Evolutionary conservation across 2,888 invertebrate genomes (phyloP).

Genomic region (Drosophila antonietae): DNA sequence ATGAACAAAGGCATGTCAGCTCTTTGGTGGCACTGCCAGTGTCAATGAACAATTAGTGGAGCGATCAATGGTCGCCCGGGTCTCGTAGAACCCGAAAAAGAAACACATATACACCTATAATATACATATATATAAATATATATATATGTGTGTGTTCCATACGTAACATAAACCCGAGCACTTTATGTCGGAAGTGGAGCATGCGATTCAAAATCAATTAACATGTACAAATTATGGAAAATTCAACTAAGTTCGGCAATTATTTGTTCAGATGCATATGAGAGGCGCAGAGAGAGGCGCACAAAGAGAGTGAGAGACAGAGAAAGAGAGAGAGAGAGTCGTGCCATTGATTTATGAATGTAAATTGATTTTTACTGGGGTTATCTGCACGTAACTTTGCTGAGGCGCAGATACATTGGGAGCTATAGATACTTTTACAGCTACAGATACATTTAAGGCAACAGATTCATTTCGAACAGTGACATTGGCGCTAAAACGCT

Average conservation of each 20-base stretch:
- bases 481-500: conserved; percentile 65
- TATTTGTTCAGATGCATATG: conserved; percentile 45
- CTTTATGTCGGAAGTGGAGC: conserved; percentile 69
- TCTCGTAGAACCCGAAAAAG: conserved; percentile 21
- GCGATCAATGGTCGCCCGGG: conserved; percentile 68
- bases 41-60: conserved; percentile 77
- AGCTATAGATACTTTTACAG: conserved; percentile 19
- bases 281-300: conserved; percentile 6
- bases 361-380: conserved; percentile 54
- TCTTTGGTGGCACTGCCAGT: conserved; percentile 43
- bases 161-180: conserved; percentile 1
- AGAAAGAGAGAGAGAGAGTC: not conserved
- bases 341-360: conserved; percentile 32
- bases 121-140: not conserved
- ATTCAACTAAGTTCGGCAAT: conserved; percentile 49
- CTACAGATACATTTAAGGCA: not conserved
- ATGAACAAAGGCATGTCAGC: conserved; percentile 65
- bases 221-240: conserved; percentile 69
- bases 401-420: conserved; percentile 5
- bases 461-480: conserved; percentile 5
- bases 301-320: conserved; percentile 3
- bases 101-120: not conserved
- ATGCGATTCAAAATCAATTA: conserved; percentile 74
- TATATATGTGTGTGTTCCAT: not conserved
- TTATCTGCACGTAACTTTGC: conserved; percentile 63